Evolutionary conservation across 1,140 invertebrate genomes (phyloP), one percentile per base, ranked within the genome.

Genomic region (Neodiprion pinetum): DNA sequence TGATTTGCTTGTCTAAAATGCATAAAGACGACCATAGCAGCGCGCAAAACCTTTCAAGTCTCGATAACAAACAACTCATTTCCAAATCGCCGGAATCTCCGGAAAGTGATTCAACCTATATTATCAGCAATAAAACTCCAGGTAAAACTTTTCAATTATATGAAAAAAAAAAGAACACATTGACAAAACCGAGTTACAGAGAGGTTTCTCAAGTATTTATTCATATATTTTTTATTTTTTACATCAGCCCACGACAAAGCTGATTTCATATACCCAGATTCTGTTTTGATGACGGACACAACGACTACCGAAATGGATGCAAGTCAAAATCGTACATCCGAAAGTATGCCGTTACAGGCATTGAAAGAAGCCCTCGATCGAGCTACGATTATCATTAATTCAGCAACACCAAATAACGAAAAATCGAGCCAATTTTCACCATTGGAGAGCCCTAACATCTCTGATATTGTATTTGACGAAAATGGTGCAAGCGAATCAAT

Each of bases 1-100:
- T 76, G 67, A 84, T 85, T 65, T 83, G 80, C 49, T 70, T 83
- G n/a, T 83, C 83, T 9, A 83, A 82, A 79, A 84, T 83, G 81
- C 71, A 79, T 21, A 80, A 80, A 70, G 28, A 11, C 0, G 53
- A 48, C 66, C 50, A 48, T 1, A 49, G 75, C 69, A 70, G 72
- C 71, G 9, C 11, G 11, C 53, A 61, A 5, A 17, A 61, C 53
- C n/a, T 12, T 61, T 61, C 53, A 61, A 61, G 5, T 40, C 1
- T 40, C 28, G n/a, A 14, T 12, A 17, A 61, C 9, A 61, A 61
- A 61, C 11, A 12, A 61, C 11, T 17, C 11, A 14, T 0, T 61
- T 61, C 53, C n/a, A 12, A 61, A 61, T 14, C 53, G 7, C 0
- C 53, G 53, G 53, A 17, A 7, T 61, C 53, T 61, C 53, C 53